Conservation (phyloP, 2,797 vertebrate species). For the Acanthurus lineatus region DNA sequence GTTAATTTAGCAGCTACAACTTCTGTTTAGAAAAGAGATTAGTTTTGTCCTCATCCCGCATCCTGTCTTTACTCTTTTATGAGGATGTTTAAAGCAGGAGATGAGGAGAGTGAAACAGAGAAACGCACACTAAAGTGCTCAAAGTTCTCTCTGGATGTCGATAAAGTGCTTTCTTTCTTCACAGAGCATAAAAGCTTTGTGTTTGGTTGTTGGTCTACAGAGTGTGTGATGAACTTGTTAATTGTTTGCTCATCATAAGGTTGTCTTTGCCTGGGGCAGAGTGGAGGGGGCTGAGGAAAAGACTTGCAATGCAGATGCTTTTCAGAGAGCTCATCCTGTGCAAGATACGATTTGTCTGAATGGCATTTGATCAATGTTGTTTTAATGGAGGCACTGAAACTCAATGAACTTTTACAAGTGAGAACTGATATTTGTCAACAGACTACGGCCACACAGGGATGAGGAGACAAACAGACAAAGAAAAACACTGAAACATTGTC, state of each 20-base stretch:
- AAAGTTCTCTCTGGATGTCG: background rate
- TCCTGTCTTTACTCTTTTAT: background rate
- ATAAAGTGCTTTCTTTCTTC: background rate
- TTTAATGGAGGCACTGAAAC: slow-evolving; percentile 15
- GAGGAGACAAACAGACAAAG: too few species aligned
- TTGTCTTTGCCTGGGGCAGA: background rate
- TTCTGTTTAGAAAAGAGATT: slow-evolving; percentile 4
- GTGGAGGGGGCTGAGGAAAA: background rate
- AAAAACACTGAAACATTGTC: background rate
- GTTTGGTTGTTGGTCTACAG: background rate
- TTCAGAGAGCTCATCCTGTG: background rate
- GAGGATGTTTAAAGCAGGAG: background rate
- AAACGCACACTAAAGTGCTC: background rate
- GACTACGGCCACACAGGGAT: background rate
- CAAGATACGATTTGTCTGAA: background rate
- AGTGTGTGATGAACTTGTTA: background rate
- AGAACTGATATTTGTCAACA: background rate
- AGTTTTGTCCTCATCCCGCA: slow-evolving; percentile 1
- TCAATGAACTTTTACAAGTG: slow-evolving; percentile 4
- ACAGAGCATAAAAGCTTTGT: slow-evolving; percentile 1
- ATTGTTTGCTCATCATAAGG: background rate
- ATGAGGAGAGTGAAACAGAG: background rate
- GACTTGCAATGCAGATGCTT: background rate
- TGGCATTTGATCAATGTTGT: slow-evolving; percentile 1
- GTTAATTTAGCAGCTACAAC: background rate